Base-by-base conservation (phyloP, 35 echinoderm and acorn worm species). In the Eucidaris tribuloides region DNA sequence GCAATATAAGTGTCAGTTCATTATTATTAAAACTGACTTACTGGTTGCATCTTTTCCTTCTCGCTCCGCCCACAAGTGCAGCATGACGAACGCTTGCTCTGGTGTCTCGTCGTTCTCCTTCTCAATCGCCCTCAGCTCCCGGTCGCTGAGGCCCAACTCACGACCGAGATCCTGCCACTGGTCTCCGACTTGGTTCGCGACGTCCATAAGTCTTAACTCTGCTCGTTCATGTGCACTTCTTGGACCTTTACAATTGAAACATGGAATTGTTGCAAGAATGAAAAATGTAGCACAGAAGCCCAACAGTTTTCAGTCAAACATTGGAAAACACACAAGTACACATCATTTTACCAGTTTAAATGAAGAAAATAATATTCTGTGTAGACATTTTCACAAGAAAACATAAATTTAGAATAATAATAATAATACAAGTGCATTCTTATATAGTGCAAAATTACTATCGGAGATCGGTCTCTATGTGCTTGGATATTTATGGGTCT, bases 1-100 rank as follows among this genome's bases (percentile, higher is more conserved):
- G n/a, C n/a, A n/a, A n/a, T n/a, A n/a, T n/a, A n/a, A n/a, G n/a
- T n/a, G n/a, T n/a, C n/a, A n/a, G 27, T 3, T 29, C 42, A 35
- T 2, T 54, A n/a, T 54, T 54, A 54, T 54, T 13, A 54, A 54
- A 17, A 6, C 15, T 7, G 23, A 59, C 86, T 84, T 90, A 99
- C 96, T 86, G 84, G 96, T 83, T 43, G 96, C 96, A 84, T 87
- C 71, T 42, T 81, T 83, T 13, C 87, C 87, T 43, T 58, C 56
- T 44, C 78, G 89, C 52, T 99, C 96, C 17, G 96, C 77, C 96
- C 96, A 99, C 17, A 45, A 49, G 45, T 99, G 96, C 13, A 99
- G 87, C 58, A 90, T 77, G 14, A 99, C 96, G 65, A 99, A 99
- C 37, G 90, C 96, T 42, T 99, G 96, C 56, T 99, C 96, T 61